Evolutionary conservation across 2,888 invertebrate species (phyloP), one percentile per base, ranked within the genome.

Genomic region (Pollenia angustigena): DNA sequence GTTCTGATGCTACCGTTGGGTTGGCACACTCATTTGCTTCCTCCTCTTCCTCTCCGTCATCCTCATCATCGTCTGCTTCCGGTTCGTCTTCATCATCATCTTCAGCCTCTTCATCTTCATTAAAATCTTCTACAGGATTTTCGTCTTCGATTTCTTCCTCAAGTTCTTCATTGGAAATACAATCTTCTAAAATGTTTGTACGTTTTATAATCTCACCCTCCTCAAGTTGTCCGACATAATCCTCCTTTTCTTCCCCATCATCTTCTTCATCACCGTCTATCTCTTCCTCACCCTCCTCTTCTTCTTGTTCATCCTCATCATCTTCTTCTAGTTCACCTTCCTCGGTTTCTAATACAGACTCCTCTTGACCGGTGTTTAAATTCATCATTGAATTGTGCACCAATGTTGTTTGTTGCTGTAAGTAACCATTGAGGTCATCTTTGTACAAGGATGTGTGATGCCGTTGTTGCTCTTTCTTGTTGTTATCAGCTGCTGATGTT

Each of bases 391-490:
- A 97, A 91, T 96, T 97, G 91, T 97, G 97, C 72, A 98, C 93
- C 88, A 98, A 93, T 46, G 97, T 97, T 0, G 98, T 98, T 93
- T 98, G 98, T 90, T 98, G 98, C 7, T 97, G 97, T 89, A 98
- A 94, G 93, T 97, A 98, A 3, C 97, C 98, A 90, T 96, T 97
- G 0, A 98, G 98, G 93, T 98, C 98, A 89, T 98, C 98, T 94
- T 98, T 96, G 92, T 98, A 98, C 48, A 80, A 42, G 54, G 56
- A 66, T 71, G 82, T 32, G 62, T 52, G 89, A 10, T 85, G 87
- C 14, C 78, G 68, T 42, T 83, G 87, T 9, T 81, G 69, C 48
- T 83, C 60, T 74, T 68, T 85, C 50, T 46, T 80, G 4, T 74
- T 68, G 62, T n/a, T 32, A 66, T 75, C 84, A 88, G 87, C 12